These are phyloP conservation scores for Meloidogyne chitwoodi DNA, from an alignment of 1,140 invertebrate genomes.

Conservation along the genomic window DNA sequence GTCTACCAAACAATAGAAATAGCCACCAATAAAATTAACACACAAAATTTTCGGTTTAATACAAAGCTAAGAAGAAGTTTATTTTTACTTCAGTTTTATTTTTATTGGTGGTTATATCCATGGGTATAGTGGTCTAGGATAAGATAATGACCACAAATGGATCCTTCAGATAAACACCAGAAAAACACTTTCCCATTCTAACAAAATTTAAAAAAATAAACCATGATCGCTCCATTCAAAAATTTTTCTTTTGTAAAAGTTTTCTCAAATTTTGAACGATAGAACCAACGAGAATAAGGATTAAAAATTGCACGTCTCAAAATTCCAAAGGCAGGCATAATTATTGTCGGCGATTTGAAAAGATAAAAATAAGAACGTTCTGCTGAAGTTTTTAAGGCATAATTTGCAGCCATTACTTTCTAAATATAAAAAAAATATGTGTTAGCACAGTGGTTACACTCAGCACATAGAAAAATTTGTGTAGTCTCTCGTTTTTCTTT, in stretches of 20 bases:
- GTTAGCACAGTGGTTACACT: no score
- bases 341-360: slow-evolving; percentile 16
- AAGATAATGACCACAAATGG: no score
- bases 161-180: no score
- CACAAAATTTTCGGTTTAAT: no score
- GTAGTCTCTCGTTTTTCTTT: no score
- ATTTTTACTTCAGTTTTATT: no score
- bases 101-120: no score
- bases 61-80: no score
- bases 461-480: no score
- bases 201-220: neutral
- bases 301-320: neutral
- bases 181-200: neutral
- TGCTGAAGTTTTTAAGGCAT: neutral
- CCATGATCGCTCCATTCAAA: slow-evolving; percentile 12
- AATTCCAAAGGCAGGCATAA: neutral
- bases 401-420: neutral
- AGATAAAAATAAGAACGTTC: slow-evolving; percentile 6
- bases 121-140: no score
- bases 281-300: neutral
- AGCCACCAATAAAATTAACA: no score
- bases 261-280: neutral
- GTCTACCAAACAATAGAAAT: no score
- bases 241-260: slow-evolving; percentile 1
- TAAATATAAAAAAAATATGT: neutral